These are phyloP conservation scores for Centropus unirufus DNA, from an alignment of 2,113 vertebrate species.

Conservation along the genomic window DNA sequence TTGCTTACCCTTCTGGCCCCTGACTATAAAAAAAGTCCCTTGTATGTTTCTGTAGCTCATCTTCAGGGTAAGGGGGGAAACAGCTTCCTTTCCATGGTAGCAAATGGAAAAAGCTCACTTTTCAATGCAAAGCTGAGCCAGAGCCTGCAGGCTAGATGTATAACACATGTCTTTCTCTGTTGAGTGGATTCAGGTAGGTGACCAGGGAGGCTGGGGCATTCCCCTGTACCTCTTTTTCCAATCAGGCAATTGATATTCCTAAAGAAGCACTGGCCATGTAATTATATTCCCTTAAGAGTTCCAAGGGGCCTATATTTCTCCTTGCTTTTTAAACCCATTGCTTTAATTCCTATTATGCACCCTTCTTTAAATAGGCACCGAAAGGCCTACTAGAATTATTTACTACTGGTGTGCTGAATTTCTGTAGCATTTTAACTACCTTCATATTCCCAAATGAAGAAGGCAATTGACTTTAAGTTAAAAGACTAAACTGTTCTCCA, in stretches of 20 bases:
- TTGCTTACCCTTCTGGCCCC: constrained; percentile 51
- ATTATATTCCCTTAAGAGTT: not conserved
- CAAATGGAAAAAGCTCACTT: constrained; percentile 35
- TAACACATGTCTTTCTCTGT: not conserved
- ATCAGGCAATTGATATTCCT: not conserved
- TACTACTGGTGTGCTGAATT: not conserved
- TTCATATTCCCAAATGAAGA: not conserved
- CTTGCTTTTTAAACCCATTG: not conserved
- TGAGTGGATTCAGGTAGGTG: not conserved
- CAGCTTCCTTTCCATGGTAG: constrained; percentile 27
- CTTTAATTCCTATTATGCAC: not conserved
- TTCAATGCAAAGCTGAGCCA: not conserved
- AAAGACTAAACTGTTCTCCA: not conserved
- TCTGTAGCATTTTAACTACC: not conserved
- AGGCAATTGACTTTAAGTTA: not conserved
- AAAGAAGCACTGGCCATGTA: not conserved
- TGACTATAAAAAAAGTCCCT: constrained; percentile 19
- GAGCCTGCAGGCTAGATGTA: not conserved
- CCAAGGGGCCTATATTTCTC: not conserved
- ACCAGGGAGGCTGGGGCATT: not conserved
- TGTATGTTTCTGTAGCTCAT: constrained; percentile 51
- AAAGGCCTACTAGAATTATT: not conserved
- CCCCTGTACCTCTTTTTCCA: not conserved
- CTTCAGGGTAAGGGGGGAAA: constrained; percentile 28
- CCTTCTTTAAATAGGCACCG: not conserved